Base-by-base conservation (phyloP, 1,140 invertebrate species). In the Campoletis sonorensis region DNA sequence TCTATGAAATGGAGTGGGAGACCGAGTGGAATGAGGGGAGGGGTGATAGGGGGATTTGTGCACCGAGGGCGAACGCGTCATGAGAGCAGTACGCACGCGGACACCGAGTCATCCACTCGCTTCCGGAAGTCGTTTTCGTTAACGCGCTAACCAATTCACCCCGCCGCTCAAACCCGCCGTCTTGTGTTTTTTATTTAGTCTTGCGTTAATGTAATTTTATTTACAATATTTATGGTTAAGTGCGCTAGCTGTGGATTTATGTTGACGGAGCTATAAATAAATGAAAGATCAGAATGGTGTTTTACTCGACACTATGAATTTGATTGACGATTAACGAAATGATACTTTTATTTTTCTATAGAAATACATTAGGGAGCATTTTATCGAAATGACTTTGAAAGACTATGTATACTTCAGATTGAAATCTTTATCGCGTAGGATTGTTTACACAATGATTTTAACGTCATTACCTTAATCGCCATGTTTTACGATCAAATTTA, bases 21-120 rank as follows among this genome's bases (percentile, higher is more conserved):
- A 40, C n/a, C n/a, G 21, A 49, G 71, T 58, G 72, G 64, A 68
- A 61, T 21, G 54, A 18, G 73, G 27, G 73, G 73, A 61, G 73
- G 73, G 73, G 73, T 61, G 49, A 78, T 27, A 70, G 67, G 10
- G 67, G 67, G 67, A 30, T 78, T 77, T 58, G 76, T 78, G 76
- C 33, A 78, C 58, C 33, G 61, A 75, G 82, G 79, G 80, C 77
- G 78, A 83, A 79, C 30, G 76, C 76, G 76, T 78, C 82, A 83
- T 79, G 78, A 81, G 80, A 83, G 80, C 82, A 83, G 82, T 83
- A 83, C 81, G 51, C 82, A 80, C 82, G 80, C 64, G 45, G 80
- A 81, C 82, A 79, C 77, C 82, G 82, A 79, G 72, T 81, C 71
- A 83, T 73, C 27, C 77, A 81, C 79, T 79, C 40, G 81, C 64